phyloP scores from a whole-genome alignment of 2,113 vertebrate genomes.

The Pygoscelis antarcticus region DNA sequence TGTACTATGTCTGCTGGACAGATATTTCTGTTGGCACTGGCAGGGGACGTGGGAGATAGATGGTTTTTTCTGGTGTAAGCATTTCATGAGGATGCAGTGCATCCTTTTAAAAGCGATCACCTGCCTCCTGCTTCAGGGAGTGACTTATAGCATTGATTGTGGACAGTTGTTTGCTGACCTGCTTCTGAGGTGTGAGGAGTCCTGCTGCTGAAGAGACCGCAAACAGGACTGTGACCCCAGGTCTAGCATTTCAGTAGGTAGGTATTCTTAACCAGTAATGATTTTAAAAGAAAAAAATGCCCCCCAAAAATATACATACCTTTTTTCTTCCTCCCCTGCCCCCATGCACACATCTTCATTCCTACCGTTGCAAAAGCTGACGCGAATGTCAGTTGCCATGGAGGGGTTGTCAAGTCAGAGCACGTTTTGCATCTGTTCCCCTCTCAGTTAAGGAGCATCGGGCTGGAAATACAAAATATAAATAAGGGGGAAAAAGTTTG shows the following conservation, averaged over 20 bases:
- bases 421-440: background rate
- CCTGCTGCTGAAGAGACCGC: background rate
- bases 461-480: background rate
- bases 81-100: too few relatives aligned
- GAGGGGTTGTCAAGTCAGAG: background rate
- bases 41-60: accelerated
- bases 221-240: background rate
- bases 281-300: background rate
- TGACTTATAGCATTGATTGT: accelerated
- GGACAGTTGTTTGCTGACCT: background rate
- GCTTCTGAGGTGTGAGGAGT: background rate
- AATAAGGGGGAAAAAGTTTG: background rate
- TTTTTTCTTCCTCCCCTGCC: background rate
- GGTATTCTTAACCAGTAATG: background rate
- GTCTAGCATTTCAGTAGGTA: background rate
- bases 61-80: background rate
- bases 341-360: background rate
- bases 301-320: accelerated
- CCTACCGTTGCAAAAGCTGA: accelerated
- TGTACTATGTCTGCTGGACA: background rate
- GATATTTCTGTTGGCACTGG: background rate
- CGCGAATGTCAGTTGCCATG: background rate
- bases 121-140: background rate
- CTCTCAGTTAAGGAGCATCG: background rate
- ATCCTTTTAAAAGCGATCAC: background rate